Evolutionary conservation across 2,113 vertebrate species (phyloP).

Genomic region (Romanogobio albipinnatus): DNA sequence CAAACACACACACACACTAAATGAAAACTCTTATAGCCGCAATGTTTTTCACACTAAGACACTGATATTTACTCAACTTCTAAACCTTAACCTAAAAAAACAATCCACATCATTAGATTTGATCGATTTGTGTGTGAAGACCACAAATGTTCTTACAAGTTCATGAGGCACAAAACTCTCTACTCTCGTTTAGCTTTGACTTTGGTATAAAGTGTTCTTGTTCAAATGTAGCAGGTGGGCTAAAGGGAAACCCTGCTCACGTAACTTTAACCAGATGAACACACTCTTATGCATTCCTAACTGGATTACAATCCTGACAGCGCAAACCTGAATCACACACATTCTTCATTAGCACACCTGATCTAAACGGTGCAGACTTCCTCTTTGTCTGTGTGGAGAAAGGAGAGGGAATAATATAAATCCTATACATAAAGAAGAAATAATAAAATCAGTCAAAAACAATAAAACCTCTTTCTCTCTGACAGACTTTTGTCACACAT

Average conservation of each 20-base stretch:
- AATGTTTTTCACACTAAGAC: neutral
- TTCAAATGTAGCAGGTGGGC: neutral
- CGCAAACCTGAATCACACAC: neutral
- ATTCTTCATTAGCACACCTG: constrained; percentile 8
- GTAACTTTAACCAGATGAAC: neutral
- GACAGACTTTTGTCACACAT: neutral
- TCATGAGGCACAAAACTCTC: neutral
- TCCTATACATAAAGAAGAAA: neutral
- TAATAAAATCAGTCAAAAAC: neutral
- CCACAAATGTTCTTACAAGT: neutral
- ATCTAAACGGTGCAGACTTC: constrained; percentile 20
- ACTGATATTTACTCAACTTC: neutral
- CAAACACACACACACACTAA: neutral
- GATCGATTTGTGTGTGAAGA: neutral
- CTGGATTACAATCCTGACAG: neutral
- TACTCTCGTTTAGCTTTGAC: neutral
- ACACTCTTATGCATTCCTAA: neutral
- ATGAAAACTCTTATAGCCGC: neutral
- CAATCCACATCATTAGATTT: neutral
- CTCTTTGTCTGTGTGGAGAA: neutral
- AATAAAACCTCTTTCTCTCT: neutral
- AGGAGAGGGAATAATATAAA: neutral
- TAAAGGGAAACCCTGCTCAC: neutral
- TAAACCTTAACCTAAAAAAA: neutral
- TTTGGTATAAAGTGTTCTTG: neutral